Base-by-base conservation (phyloP, 1,140 invertebrate species). In the Cepaea nemoralis region DNA sequence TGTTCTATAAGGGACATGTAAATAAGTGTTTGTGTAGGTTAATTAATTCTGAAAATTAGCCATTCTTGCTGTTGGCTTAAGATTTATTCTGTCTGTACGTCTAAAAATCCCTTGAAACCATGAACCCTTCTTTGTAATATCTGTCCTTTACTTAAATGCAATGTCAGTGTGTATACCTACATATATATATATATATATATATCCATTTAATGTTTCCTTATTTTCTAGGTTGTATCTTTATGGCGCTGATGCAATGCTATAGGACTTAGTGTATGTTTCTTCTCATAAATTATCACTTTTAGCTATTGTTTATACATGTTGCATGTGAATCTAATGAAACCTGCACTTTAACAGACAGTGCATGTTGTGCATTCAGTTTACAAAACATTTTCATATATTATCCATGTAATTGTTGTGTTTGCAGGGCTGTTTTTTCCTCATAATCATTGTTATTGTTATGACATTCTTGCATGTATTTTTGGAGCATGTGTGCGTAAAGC, bases 201-300 rank as follows among this genome's bases (percentile, higher is more conserved):
- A 33, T 50, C 16, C 19, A 35, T 27, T 37, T 33, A 55, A 2
- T 39, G n/a, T n/a, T 27, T 39, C 37, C n/a, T 35, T 35, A 42
- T 31, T n/a, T 48, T 16, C 27, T 55, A 75, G 31, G 31, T 24
- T 75, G 73, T 75, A n/a, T 71, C 69, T 71, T 45, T 71, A 37
- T n/a, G 69, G 69, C 69, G n/a, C 33, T 71, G 69, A 27, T 63
- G 69, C 69, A 24, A 45, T 71, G 73, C 45, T 35, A 48, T 45
- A 48, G 45, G 73, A 75, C 27, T 3, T 75, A 55, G 31, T 24
- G 40, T 48, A 75, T 35, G 40, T 75, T 27, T 45, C 22, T 75
- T 35, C 40, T 39, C 22, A 42, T 19, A 42, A 19, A 39, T 70
- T 22, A 71, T 71, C 35, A 40, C 19, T 6, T 71, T 71, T 71